phyloP scores from a whole-genome alignment of 2,888 invertebrate genomes.

The Thecocarcelia acutangulata region DNA sequence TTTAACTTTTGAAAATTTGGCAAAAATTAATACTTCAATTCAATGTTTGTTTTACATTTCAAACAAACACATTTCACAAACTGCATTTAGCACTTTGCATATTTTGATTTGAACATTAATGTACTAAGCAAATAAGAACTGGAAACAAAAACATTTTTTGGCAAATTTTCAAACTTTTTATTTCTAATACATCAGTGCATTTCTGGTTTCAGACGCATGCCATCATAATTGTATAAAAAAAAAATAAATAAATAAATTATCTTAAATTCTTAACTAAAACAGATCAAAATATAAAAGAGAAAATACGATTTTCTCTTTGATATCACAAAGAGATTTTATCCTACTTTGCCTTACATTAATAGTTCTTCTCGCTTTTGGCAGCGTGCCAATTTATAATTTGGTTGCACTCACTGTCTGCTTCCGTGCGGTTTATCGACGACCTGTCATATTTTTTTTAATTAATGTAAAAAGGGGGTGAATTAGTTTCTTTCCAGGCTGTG shows the following conservation, averaged over 20 bases:
- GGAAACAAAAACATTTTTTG: slow-evolving; percentile 36
- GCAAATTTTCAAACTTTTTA: slow-evolving; percentile 54
- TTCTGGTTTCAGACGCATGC: slow-evolving; percentile 57
- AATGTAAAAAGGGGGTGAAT: slow-evolving; percentile 26
- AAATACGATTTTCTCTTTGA: background rate
- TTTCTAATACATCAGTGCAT: slow-evolving; percentile 38
- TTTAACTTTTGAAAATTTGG: slow-evolving; percentile 7
- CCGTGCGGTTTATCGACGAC: slow-evolving; percentile 46
- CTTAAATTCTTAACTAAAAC: slow-evolving; percentile 28
- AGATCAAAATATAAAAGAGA: background rate
- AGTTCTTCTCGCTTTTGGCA: slow-evolving; percentile 36
- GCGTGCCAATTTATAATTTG: slow-evolving; percentile 40
- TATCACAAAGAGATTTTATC: slow-evolving; percentile 26
- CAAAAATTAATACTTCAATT: slow-evolving; percentile 32
- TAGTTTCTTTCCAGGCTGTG: slow-evolving; percentile 20
- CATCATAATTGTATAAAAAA: slow-evolving; percentile 55
- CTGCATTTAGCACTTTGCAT: slow-evolving; percentile 58
- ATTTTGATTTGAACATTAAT: slow-evolving; percentile 33
- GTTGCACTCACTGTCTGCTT: slow-evolving; percentile 51
- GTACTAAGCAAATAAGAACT: slow-evolving; percentile 5
- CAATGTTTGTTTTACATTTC: slow-evolving; percentile 53
- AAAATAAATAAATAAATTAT: slow-evolving; percentile 36
- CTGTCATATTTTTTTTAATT: slow-evolving; percentile 39
- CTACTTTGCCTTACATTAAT: slow-evolving; percentile 28
- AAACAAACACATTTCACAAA: slow-evolving; percentile 52